A percentile compares a stretch with the other conserved stretches of the same genome.
phyloP scores from a whole-genome alignment of 2,888 invertebrate genomes.

The Lobophora halterata region DNA sequence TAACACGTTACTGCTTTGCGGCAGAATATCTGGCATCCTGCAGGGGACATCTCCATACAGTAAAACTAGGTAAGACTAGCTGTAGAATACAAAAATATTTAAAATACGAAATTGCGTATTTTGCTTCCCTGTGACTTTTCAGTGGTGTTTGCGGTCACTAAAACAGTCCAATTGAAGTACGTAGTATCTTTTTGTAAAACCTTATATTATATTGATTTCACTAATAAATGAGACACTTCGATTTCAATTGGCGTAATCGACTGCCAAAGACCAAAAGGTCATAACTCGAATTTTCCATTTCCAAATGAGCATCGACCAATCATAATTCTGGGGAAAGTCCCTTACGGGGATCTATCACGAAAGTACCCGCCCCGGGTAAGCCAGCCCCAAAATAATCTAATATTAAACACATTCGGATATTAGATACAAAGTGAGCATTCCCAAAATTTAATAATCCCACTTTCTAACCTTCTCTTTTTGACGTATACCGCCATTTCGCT shows the following conservation, averaged over 20 bases:
- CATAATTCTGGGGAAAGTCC: slow-evolving; percentile 60
- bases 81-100: no score
- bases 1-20: no score
- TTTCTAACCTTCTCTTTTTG: slow-evolving; percentile 55
- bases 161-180: no score
- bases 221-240: neutral
- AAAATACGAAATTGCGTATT: no score
- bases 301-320: slow-evolving; percentile 71
- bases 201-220: no score
- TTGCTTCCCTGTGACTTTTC: no score
- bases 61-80: no score
- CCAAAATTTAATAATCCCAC: slow-evolving; percentile 78
- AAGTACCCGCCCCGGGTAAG: slow-evolving; percentile 59
- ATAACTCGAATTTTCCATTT: slow-evolving; percentile 56
- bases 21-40: no score
- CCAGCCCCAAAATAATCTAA: slow-evolving; percentile 72
- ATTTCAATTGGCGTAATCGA: slow-evolving; percentile 27
- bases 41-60: no score
- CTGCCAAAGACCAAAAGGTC: slow-evolving; percentile 27
- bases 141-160: no score
- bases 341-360: slow-evolving; percentile 67
- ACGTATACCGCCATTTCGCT: slow-evolving; percentile 40
- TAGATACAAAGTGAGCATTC: slow-evolving; percentile 81
- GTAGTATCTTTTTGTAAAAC: no score
- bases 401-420: slow-evolving; percentile 80